Percentiles rank a stretch among this genome's conserved stretches.
Conservation (phyloP, 37 sponge, comb jelly and placozoan species). For the Spongia lamella region DNA sequence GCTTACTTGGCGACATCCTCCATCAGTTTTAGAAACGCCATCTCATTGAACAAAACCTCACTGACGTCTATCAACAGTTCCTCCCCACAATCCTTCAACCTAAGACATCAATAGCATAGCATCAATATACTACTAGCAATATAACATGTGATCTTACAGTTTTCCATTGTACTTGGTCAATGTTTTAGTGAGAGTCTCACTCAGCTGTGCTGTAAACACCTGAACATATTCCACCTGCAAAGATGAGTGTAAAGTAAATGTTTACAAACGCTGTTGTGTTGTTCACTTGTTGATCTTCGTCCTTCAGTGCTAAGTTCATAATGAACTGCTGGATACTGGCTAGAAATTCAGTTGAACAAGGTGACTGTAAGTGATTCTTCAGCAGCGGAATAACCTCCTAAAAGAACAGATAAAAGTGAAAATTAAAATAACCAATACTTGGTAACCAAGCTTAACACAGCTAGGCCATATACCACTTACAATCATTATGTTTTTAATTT, state of each 20-base stretch:
- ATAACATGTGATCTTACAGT: neutral
- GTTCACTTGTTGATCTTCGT: conserved; percentile 49
- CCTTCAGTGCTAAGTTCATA: conserved; percentile 35
- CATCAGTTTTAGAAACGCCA: conserved; percentile 76
- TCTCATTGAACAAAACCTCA: conserved; percentile 90
- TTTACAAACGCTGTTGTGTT: neutral
- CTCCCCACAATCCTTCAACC: conserved; percentile 82
- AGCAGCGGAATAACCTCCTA: conserved; percentile 85
- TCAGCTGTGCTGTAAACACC: too few species aligned
- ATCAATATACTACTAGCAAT: neutral
- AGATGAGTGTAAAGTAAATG: neutral
- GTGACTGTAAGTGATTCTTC: conserved; percentile 55
- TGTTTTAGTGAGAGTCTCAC: too few species aligned
- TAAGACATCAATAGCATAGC: conserved; percentile 10
- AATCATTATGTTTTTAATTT: conserved; percentile 76
- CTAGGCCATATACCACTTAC: conserved; percentile 59
- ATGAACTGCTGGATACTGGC: conserved; percentile 41
- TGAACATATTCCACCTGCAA: neutral
- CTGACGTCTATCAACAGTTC: conserved; percentile 88
- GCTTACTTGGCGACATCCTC: conserved; percentile 55
- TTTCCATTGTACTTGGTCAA: neutral
- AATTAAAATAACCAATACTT: too few species aligned
- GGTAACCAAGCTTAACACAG: too few species aligned
- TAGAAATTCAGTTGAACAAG: conserved; percentile 56
- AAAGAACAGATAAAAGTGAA: neutral